Conservation (phyloP, 2,113 vertebrate species). For the Clarias batrachus region DNA sequence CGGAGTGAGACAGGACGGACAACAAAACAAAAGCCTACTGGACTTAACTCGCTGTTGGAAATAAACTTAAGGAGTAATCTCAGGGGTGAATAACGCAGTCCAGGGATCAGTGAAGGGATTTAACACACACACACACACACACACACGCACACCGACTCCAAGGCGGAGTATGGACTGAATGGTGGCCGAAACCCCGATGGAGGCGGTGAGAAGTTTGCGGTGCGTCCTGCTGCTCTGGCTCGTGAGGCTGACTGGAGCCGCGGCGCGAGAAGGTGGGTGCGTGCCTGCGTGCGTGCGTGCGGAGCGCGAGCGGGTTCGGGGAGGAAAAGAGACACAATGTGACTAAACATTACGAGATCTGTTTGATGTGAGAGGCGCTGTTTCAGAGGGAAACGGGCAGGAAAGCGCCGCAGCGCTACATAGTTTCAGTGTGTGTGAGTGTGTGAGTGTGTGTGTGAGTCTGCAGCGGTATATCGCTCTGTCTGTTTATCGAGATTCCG, state of each 20-base stretch:
- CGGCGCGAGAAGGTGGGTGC: slow-evolving; percentile 76
- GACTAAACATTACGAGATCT: neutral
- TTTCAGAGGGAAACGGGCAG: neutral
- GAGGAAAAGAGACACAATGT: neutral
- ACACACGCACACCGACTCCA: neutral
- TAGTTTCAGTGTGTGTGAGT: neutral
- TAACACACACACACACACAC: too few relatives aligned
- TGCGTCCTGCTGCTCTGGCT: slow-evolving; percentile 69
- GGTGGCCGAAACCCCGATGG: slow-evolving; percentile 65
- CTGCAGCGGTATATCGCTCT: neutral
- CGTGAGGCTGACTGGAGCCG: slow-evolving; percentile 62
- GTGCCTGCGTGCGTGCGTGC: too few relatives aligned
- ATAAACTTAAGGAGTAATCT: neutral
- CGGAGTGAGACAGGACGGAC: neutral
- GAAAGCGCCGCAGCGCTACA: neutral
- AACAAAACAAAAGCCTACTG: neutral
- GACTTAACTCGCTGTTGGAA: neutral
- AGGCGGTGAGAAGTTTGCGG: slow-evolving; percentile 73
- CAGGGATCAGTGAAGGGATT: neutral
- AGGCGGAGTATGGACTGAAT: slow-evolving; percentile 66
- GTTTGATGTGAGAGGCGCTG: neutral
- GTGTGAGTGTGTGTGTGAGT: too few relatives aligned
- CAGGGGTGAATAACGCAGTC: neutral
- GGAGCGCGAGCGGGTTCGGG: neutral
- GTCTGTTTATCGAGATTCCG: neutral